Evolutionary conservation across 2,888 invertebrate genomes (phyloP).

Genomic region (Dendrolimus pini): DNA sequence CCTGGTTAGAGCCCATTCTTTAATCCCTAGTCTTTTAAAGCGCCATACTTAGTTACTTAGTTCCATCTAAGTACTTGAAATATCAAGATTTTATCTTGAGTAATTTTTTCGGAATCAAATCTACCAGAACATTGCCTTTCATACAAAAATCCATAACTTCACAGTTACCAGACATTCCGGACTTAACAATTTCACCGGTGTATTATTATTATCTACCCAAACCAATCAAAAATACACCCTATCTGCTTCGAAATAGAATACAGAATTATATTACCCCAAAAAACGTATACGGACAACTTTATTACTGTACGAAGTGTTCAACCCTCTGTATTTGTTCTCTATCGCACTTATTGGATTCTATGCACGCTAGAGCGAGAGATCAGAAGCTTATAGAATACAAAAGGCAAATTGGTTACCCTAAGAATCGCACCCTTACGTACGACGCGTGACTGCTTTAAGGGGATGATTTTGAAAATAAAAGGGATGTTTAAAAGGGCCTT

Average conservation of each 20-base stretch:
- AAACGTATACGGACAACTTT: neutral
- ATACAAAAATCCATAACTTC: neutral
- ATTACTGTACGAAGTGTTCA: neutral
- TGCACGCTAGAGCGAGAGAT: conserved; percentile 26
- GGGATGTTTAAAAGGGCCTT: conserved; percentile 22
- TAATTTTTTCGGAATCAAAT: neutral
- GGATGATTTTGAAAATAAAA: conserved; percentile 34
- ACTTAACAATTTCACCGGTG: neutral
- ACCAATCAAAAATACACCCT: neutral
- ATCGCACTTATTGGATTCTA: conserved; percentile 18
- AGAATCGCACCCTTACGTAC: conserved; percentile 45
- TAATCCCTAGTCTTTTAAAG: too few species aligned
- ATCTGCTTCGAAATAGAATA: neutral
- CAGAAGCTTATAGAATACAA: conserved; percentile 42
- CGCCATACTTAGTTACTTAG: too few species aligned
- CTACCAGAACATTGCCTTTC: neutral
- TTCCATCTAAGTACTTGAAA: too few species aligned
- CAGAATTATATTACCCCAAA: neutral
- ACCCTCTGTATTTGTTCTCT: conserved; percentile 18
- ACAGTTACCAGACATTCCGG: conserved; percentile 1
- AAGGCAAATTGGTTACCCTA: conserved; percentile 59
- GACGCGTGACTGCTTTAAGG: conserved; percentile 55
- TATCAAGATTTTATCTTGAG: too few species aligned
- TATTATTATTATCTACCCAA: neutral
- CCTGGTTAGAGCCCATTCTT: too few species aligned